Evolutionary conservation across 2,888 invertebrate species (phyloP).

Genomic region (Phytoseiulus persimilis): DNA sequence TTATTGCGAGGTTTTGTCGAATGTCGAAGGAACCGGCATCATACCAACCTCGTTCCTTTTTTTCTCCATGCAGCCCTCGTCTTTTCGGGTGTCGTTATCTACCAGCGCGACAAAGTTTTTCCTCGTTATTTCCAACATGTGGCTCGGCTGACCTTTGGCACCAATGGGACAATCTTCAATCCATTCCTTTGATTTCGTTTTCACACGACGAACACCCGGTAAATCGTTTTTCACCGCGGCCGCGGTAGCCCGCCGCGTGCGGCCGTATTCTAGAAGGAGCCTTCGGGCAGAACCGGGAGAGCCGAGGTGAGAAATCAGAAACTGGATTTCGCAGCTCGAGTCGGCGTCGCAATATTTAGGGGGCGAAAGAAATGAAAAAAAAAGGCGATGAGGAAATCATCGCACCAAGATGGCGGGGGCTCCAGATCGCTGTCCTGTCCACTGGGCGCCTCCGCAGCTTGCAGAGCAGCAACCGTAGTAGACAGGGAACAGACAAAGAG

Average conservation of each 20-base stretch:
- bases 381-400: no score
- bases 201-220: not conserved
- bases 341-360: no score
- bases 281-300: no score
- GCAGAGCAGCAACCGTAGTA: not conserved
- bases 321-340: no score
- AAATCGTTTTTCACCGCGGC: not conserved
- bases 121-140: not conserved
- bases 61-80: not conserved
- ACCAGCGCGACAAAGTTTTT: not conserved
- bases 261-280: no score
- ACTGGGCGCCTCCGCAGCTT: not conserved
- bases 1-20: not conserved
- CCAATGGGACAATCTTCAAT: not conserved
- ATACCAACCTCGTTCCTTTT: not conserved
- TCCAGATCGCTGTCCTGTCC: not conserved
- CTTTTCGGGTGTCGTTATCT: not conserved
- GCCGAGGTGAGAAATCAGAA: no score
- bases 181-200: not conserved
- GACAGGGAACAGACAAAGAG: not conserved
- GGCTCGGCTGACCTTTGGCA: not conserved
- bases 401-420: no score
- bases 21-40: not conserved
- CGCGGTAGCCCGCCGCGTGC: not conserved
- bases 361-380: no score